Evolutionary conservation across 2,888 invertebrate genomes (phyloP), one percentile per base, ranked within the genome.

Genomic region (Entomobrya multifasciata): DNA sequence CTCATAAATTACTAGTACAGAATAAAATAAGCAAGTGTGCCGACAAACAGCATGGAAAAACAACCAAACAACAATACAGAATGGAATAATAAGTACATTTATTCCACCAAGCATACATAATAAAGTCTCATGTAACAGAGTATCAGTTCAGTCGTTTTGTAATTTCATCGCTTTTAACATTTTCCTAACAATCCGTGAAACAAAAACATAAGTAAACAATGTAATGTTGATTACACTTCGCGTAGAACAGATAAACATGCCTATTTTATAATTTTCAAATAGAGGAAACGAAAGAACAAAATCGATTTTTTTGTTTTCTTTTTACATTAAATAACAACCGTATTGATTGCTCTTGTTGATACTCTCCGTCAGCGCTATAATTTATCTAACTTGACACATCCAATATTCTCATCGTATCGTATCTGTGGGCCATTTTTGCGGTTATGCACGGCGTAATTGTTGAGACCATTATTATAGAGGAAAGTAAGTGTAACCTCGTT

Each of bases 381-480:
- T 17, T 65, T 36, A 27, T 30, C 17, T 36, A n/a, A 36, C n/a
- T 36, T 65, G 62, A 20, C 44, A 67, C 22, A 67, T 67, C 44
- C 22, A 22, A 67, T 67, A 41, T 30, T 30, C n/a, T 62, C 15
- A n/a, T 27, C 15, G 11, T 13, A 20, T 4, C 20, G n/a, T 67
- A 22, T 44, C 20, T 22, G 10, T 11, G 3, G 13, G 6, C 13
- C 1, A 44, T 44, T n/a, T 13, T 67, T 44, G 17, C n/a, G 77
- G 62, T 77, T 47, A 60, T 17, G 8, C 8, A 49, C 67, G 15
- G 27, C 47, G 60, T 65, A 65, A 67, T 79, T 67, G 52, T 67
- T 52, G 62, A 36, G 79, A 52, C 52, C 36, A 36, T 52, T 17
- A 49, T 30, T 30, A 79, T 8, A 11, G 13, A 1, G 36, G 0